Conservation (phyloP, 2,113 vertebrate genomes). For the Capreolus pygargus region DNA sequence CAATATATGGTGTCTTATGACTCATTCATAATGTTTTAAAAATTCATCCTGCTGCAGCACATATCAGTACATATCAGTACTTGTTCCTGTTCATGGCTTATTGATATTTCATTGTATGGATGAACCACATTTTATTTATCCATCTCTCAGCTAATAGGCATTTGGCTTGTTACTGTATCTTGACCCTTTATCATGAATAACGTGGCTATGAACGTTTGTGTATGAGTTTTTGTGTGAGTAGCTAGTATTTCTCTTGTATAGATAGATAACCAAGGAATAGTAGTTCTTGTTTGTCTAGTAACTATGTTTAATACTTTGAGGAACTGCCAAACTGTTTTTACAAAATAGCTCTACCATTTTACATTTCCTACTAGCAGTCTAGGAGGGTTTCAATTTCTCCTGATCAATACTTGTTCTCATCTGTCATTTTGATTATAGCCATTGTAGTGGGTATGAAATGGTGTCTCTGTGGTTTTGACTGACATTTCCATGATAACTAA, state of each 20-base stretch:
- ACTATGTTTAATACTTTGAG: not conserved
- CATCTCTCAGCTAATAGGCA: not conserved
- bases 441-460: not conserved
- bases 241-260: not conserved
- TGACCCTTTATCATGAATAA: not conserved
- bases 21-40: not conserved
- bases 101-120: not conserved
- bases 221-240: not conserved
- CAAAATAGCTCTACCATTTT: not conserved
- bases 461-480: not conserved
- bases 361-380: not conserved
- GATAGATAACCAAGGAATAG: not conserved
- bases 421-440: not conserved
- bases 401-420: not conserved
- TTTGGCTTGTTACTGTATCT: not conserved
- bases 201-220: not conserved
- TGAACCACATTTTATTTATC: not conserved
- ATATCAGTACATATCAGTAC: no score
- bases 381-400: not conserved
- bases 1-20: not conserved
- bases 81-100: not conserved
- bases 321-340: not conserved
- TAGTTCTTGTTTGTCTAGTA: not conserved
- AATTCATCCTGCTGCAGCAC: not conserved
- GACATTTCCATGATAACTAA: not conserved